Conservation (phyloP, 2,888 invertebrate genomes). For the Venusia cambrica region DNA sequence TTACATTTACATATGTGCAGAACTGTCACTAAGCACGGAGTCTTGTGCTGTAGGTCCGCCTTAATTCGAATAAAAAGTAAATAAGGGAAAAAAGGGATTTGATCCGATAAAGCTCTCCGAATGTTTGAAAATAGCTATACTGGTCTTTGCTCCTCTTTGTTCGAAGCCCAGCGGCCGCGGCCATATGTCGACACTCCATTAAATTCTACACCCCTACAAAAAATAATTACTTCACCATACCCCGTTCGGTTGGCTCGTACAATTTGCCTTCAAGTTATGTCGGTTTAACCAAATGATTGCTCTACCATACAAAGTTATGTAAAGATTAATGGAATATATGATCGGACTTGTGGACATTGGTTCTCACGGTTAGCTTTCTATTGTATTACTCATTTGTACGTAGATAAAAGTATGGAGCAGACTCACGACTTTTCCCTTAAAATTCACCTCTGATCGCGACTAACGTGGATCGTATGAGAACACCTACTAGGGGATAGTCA, state of each 20-base stretch:
- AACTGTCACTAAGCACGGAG: too few species aligned
- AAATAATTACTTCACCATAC: slow-evolving; percentile 74
- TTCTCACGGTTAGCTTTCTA: slow-evolving; percentile 8
- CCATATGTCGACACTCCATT: slow-evolving; percentile 70
- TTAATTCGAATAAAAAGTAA: too few species aligned
- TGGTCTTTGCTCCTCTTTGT: slow-evolving; percentile 23
- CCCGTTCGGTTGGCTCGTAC: slow-evolving; percentile 49
- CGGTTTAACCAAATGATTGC: slow-evolving; percentile 37
- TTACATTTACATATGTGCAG: too few species aligned
- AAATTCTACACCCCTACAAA: slow-evolving; percentile 67
- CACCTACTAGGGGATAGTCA: too few species aligned
- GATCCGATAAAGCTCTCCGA: too few species aligned
- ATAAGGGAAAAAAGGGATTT: too few species aligned
- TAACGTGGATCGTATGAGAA: too few species aligned
- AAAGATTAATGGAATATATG: slow-evolving; percentile 10
- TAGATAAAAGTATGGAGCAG: too few species aligned
- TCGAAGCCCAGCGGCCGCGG: slow-evolving; percentile 25
- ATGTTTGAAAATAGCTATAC: slow-evolving; percentile 6
- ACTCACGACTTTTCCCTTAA: too few species aligned
- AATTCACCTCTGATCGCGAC: too few species aligned
- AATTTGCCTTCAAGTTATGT: slow-evolving; percentile 49
- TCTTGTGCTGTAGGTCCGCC: too few species aligned
- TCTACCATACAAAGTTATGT: slow-evolving; percentile 17
- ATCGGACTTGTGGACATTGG: slow-evolving; percentile 9
- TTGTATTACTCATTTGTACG: too few species aligned